Conservation (phyloP, 2,797 vertebrate species). For the Pangasius krempfi region DNA sequence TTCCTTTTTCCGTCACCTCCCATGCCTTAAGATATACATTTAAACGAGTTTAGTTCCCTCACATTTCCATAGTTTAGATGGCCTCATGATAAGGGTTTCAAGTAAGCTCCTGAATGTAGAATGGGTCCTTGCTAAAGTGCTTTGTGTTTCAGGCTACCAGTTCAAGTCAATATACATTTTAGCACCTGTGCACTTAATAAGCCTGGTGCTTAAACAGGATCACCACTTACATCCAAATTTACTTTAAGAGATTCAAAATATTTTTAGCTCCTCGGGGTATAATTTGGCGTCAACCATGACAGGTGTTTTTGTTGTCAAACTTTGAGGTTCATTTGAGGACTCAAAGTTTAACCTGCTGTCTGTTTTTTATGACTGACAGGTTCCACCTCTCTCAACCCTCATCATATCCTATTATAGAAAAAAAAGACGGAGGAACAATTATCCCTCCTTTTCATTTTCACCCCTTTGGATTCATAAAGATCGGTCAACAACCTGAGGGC, state of each 20-base stretch:
- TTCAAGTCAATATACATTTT: background rate
- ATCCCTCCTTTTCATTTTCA: conserved; percentile 74
- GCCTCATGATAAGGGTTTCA: conserved; percentile 25
- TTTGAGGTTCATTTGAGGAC: conserved; percentile 33
- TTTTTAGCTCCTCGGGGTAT: conserved; percentile 2
- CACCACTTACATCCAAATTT: background rate
- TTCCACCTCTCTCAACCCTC: conserved; percentile 75
- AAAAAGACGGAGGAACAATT: conserved; percentile 77
- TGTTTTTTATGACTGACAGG: conserved; percentile 42
- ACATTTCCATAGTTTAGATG: conserved; percentile 32
- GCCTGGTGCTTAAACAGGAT: background rate
- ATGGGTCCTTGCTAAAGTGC: background rate
- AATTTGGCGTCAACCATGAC: conserved; percentile 1
- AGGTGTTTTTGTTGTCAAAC: conserved; percentile 28
- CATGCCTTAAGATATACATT: conserved; percentile 22
- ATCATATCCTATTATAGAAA: conserved; percentile 76
- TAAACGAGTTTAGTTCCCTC: background rate
- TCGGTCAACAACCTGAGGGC: conserved; percentile 84
- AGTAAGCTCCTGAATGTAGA: conserved; percentile 19
- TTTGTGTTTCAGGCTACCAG: background rate
- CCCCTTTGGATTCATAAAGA: conserved; percentile 81
- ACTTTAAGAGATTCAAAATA: background rate
- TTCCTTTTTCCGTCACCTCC: conserved; percentile 20
- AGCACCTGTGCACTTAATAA: background rate
- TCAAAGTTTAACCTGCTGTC: conserved; percentile 33